Evolutionary conservation across 1,140 invertebrate species (phyloP).

Genomic region (Eubasilissa regina): DNA sequence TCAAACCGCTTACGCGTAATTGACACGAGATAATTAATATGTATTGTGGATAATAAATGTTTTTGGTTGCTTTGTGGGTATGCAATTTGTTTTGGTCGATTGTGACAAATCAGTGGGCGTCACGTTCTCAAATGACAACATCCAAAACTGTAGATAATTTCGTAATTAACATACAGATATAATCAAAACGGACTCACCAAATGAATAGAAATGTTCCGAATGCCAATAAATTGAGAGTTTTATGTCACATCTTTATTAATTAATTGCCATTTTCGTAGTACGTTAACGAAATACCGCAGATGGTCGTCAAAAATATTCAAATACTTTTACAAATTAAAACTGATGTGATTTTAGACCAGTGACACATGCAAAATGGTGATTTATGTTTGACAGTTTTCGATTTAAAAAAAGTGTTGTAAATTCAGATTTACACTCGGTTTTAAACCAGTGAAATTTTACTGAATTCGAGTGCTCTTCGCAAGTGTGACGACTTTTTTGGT

Average conservation of each 20-base stretch:
- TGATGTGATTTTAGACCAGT: no score
- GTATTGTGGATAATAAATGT: slow-evolving; percentile 2
- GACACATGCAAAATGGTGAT: no score
- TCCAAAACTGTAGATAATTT: slow-evolving; percentile 9
- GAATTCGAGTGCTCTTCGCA: no score
- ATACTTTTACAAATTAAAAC: no score
- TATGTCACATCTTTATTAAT: no score
- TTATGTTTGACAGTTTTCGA: no score
- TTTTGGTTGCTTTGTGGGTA: slow-evolving; percentile 4
- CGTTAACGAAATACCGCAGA: no score
- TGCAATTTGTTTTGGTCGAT: neutral
- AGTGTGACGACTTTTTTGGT: neutral
- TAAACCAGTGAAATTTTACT: no score
- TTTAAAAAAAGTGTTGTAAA: no score
- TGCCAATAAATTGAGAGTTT: neutral
- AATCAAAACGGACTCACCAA: neutral
- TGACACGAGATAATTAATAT: neutral
- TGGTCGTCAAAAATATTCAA: no score
- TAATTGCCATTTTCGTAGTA: no score
- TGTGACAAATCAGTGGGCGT: slow-evolving; percentile 16
- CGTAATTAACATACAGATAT: slow-evolving; percentile 13
- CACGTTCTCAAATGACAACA: neutral
- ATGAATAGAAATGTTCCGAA: neutral
- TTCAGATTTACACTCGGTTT: no score
- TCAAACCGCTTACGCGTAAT: neutral